Conservation (phyloP, 1,140 invertebrate genomes). For the Orussus abietinus region DNA sequence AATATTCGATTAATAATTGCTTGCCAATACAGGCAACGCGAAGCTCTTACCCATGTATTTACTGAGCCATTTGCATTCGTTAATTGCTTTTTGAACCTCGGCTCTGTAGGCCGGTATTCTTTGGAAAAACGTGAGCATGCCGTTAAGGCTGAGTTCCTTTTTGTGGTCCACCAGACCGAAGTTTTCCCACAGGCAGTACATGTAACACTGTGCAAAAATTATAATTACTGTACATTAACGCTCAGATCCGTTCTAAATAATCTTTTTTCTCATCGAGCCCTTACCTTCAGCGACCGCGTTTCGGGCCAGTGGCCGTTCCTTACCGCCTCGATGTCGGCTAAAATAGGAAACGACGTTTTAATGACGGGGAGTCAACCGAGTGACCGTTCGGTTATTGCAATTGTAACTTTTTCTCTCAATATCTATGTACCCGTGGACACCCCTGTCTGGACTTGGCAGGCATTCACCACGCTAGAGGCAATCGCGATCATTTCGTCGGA, state of each 20-base stretch:
- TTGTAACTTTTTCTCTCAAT: constrained; percentile 1
- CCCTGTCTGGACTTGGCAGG: constrained; percentile 41
- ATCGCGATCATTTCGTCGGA: constrained; percentile 44
- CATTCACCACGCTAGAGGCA: constrained; percentile 42
- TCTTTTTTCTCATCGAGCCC: constrained; percentile 1
- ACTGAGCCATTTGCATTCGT: constrained; percentile 40
- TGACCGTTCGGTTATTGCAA: not conserved
- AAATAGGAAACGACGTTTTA: constrained; percentile 9
- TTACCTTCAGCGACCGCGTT: constrained; percentile 36
- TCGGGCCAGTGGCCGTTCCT: constrained; percentile 40
- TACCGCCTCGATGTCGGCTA: constrained; percentile 43
- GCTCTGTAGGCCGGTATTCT: constrained; percentile 41
- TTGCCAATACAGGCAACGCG: constrained; percentile 1
- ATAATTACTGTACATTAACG: not conserved
- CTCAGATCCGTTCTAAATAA: not conserved
- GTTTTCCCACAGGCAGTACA: constrained; percentile 46
- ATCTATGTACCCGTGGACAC: constrained; percentile 37
- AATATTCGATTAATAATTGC: not conserved
- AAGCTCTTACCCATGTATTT: constrained; percentile 37
- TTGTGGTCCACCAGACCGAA: constrained; percentile 42
- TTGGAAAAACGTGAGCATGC: constrained; percentile 46
- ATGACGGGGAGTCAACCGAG: not conserved
- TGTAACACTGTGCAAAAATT: constrained; percentile 37
- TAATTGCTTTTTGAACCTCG: constrained; percentile 36
- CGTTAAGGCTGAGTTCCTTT: constrained; percentile 37